These are phyloP conservation scores for Eristalinus sepulchralis DNA, from an alignment of 2,888 invertebrate genomes.

Conservation along the genomic window DNA sequence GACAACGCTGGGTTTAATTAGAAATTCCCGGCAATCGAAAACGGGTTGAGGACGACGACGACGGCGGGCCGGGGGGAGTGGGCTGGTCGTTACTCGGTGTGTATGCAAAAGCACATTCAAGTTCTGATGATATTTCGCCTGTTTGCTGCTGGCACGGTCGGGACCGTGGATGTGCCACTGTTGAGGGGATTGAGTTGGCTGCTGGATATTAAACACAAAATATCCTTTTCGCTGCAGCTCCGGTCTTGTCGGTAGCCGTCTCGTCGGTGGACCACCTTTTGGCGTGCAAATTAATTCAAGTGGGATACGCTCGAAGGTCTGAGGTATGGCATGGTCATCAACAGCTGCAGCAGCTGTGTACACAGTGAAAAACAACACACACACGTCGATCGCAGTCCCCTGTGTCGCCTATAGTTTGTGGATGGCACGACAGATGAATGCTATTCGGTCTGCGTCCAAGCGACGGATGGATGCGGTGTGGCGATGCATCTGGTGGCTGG, in stretches of 20 bases:
- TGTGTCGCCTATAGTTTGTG: not conserved
- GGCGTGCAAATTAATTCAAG: not conserved
- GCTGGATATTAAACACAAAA: not conserved
- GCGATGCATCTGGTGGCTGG: not conserved
- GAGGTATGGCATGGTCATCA: not conserved
- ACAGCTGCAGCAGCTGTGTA: not conserved
- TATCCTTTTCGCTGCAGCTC: not conserved
- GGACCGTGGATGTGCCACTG: not conserved
- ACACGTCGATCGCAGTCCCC: not conserved
- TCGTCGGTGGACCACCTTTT: not conserved
- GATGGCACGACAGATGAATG: not conserved
- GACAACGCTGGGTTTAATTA: slow-evolving; percentile 41
- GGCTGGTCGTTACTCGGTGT: not conserved
- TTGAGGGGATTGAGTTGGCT: not conserved
- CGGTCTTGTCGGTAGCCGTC: not conserved
- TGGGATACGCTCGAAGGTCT: not conserved
- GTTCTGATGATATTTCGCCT: not conserved
- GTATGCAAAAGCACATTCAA: not conserved
- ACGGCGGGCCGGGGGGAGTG: not conserved
- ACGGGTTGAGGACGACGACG: not conserved
- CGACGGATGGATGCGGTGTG: not conserved
- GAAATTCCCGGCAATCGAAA: slow-evolving; percentile 31
- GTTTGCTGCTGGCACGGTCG: not conserved
- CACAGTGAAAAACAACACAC: not conserved
- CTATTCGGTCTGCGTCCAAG: not conserved